Conservation (phyloP, 1,140 invertebrate species). For the Harpegnathos saltator region DNA sequence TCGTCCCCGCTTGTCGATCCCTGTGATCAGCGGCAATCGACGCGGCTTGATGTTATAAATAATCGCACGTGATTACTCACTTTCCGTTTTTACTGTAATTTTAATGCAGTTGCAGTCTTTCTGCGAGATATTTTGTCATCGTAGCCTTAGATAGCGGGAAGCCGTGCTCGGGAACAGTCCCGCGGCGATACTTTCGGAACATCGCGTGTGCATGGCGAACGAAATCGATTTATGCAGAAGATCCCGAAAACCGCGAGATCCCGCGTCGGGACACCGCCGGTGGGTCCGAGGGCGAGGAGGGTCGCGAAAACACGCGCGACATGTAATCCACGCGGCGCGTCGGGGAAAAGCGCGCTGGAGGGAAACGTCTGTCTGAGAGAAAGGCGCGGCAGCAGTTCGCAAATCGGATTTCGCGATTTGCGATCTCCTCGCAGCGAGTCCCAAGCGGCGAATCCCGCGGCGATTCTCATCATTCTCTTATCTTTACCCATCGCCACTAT, state of each 20-base stretch:
- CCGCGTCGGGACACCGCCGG: too few relatives aligned
- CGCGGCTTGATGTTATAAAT: too few relatives aligned
- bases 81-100: too few relatives aligned
- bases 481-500: background rate
- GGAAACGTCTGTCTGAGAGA: background rate
- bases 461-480: conserved; percentile 11
- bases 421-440: conserved; percentile 4
- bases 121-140: background rate
- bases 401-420: conserved; percentile 28
- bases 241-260: background rate
- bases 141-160: background rate
- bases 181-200: too few relatives aligned
- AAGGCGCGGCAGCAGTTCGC: background rate
- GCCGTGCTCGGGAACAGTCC: background rate
- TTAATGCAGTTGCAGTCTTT: too few relatives aligned
- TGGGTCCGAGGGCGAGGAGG: background rate
- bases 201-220: too few relatives aligned
- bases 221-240: background rate
- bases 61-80: too few relatives aligned
- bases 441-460: conserved; percentile 7
- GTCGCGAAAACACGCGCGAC: background rate
- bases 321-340: background rate
- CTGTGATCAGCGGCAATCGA: too few relatives aligned
- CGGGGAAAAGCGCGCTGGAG: too few relatives aligned
- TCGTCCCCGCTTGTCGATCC: conserved; percentile 10